Conservation (phyloP, 1,140 invertebrate species). For the Elysia chlorotica region DNA sequence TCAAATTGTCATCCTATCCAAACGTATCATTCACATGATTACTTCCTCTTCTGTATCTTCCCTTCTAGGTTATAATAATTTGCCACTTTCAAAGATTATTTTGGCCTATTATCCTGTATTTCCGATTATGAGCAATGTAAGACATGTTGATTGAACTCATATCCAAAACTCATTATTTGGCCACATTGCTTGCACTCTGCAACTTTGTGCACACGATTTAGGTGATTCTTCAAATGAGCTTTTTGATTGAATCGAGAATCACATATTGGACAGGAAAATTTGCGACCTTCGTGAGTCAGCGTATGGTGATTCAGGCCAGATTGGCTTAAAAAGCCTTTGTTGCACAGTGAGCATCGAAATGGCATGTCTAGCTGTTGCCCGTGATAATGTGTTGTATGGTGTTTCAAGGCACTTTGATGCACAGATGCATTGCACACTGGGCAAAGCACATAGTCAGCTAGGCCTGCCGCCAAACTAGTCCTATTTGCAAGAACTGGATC, state of each 20-base stretch:
- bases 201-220: constrained; percentile 8
- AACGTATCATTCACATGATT: too few relatives aligned
- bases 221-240: constrained; percentile 12
- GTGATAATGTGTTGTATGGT: too few relatives aligned
- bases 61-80: too few relatives aligned
- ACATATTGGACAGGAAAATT: constrained; percentile 13
- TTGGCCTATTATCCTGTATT: too few relatives aligned
- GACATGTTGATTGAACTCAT: constrained; percentile 14
- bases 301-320: constrained; percentile 7
- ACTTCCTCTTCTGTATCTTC: too few relatives aligned
- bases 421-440: too few relatives aligned
- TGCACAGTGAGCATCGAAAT: constrained; percentile 5
- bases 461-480: too few relatives aligned
- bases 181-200: constrained; percentile 4
- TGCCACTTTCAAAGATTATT: too few relatives aligned
- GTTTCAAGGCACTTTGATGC: too few relatives aligned
- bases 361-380: constrained; percentile 9
- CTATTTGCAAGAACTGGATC: too few relatives aligned
- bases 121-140: constrained; percentile 1
- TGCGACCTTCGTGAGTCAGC: constrained; percentile 14
- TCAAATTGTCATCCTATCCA: too few relatives aligned
- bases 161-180: neutral
- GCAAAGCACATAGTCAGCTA: too few relatives aligned
- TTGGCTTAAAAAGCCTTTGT: constrained; percentile 9
- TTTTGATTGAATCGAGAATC: constrained; percentile 19